Conservation (phyloP, 2,888 invertebrate species). For the Nephrotoma flavescens region DNA sequence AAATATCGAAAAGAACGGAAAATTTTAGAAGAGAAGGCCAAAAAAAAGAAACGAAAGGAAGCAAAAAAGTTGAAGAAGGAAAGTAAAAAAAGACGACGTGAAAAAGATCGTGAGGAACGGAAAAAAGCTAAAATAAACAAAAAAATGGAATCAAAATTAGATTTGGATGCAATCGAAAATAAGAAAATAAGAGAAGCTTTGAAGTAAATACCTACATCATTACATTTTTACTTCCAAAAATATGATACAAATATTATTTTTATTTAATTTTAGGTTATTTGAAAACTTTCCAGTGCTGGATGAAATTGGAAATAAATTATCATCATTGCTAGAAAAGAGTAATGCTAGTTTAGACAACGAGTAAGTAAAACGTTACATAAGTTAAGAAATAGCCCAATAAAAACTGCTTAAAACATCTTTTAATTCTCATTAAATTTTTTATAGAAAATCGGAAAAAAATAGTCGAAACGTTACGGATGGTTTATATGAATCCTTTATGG, state of each 20-base stretch:
- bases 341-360: not conserved
- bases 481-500: not conserved
- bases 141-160: constrained; percentile 27
- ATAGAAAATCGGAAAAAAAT: not conserved
- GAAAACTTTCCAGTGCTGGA: constrained; percentile 59
- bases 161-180: constrained; percentile 46
- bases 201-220: constrained; percentile 35
- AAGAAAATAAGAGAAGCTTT: constrained; percentile 52
- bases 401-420: too few species aligned
- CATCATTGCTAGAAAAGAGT: constrained; percentile 18
- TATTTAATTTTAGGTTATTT: constrained; percentile 34
- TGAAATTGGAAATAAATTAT: constrained; percentile 17
- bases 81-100: constrained; percentile 56
- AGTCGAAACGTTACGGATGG: not conserved
- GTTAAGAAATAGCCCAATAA: too few species aligned
- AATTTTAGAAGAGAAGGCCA: constrained; percentile 43
- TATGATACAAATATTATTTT: not conserved
- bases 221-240: not conserved
- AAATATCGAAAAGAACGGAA: constrained; percentile 61
- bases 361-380: not conserved
- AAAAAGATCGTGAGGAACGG: constrained; percentile 52
- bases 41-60: constrained; percentile 41
- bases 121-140: constrained; percentile 48
- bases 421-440: not conserved
- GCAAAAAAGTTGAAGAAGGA: constrained; percentile 34